These are phyloP conservation scores for Serinus canaria DNA, from an alignment of 2,113 vertebrate species.

Conservation along the genomic window DNA sequence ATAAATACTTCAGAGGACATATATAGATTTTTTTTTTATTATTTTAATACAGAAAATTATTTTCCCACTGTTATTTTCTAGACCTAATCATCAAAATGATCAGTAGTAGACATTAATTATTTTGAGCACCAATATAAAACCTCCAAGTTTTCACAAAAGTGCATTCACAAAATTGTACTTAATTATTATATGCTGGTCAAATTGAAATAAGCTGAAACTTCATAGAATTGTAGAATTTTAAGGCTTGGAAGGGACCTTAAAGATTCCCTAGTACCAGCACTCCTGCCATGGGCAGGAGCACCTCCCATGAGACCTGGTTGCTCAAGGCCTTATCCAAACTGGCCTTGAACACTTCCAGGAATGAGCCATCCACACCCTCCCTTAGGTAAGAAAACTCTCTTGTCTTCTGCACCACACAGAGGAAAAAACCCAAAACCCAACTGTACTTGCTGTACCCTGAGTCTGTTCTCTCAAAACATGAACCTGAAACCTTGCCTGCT, in stretches of 20 bases:
- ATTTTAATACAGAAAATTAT: background rate
- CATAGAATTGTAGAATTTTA: background rate
- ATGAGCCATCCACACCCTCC: background rate
- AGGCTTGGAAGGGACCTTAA: background rate
- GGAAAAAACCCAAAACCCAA: background rate
- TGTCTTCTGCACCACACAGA: background rate
- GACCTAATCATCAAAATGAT: background rate
- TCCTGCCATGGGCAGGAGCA: background rate
- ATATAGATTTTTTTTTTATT: no score
- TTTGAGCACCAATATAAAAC: background rate
- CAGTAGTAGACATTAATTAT: background rate
- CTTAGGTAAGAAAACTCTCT: background rate
- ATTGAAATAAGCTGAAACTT: background rate
- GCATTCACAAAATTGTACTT: background rate
- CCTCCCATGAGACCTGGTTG: background rate
- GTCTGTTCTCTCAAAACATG: background rate
- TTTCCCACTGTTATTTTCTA: background rate
- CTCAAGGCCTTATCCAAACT: background rate
- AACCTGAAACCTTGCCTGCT: background rate
- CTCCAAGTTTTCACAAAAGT: background rate
- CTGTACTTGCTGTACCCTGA: fast-evolving
- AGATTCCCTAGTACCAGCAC: no score
- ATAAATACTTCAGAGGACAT: background rate
- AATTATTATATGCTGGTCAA: background rate
- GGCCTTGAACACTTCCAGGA: background rate